These are phyloP conservation scores for Bubo scandiacus DNA, from an alignment of 2,113 vertebrate species.

Conservation along the genomic window DNA sequence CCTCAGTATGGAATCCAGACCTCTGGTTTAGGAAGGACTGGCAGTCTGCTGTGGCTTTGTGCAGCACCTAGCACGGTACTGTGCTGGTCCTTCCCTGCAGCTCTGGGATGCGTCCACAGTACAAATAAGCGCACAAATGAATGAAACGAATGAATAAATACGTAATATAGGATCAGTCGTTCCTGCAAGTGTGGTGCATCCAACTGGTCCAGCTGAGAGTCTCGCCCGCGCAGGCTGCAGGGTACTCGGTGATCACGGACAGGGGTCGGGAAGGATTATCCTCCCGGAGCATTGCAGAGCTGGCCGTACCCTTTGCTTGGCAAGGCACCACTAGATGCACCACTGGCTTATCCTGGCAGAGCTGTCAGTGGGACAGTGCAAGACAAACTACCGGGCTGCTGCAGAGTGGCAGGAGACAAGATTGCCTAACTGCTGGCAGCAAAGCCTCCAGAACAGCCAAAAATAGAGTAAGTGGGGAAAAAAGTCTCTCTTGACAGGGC, in stretches of 20 bases:
- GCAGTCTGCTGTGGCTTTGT: not conserved
- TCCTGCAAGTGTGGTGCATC: not conserved
- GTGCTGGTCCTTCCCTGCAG: not conserved
- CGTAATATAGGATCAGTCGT: fast-evolving
- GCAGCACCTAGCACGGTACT: not conserved
- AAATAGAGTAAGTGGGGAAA: not conserved
- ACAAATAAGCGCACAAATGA: not conserved
- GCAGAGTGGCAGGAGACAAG: not conserved
- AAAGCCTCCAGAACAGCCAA: not conserved
- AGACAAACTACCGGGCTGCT: not conserved
- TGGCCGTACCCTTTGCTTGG: not conserved
- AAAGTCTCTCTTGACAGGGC: not conserved
- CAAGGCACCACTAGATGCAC: slow-evolving; percentile 22
- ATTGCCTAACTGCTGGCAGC: not conserved
- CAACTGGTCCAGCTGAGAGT: not conserved
- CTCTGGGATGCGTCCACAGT: not conserved
- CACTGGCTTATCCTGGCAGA: slow-evolving; percentile 27
- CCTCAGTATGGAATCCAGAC: not conserved
- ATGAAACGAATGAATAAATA: not conserved
- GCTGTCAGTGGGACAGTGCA: not conserved
- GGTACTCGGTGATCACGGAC: fast-evolving
- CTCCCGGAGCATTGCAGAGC: not conserved
- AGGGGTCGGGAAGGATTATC: not conserved
- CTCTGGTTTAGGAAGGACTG: not conserved
- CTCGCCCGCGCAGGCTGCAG: not conserved